Evolutionary conservation across 2,888 invertebrate genomes (phyloP), one percentile per base, ranked within the genome.

Genomic region (Drosophila pseudotakahashii): DNA sequence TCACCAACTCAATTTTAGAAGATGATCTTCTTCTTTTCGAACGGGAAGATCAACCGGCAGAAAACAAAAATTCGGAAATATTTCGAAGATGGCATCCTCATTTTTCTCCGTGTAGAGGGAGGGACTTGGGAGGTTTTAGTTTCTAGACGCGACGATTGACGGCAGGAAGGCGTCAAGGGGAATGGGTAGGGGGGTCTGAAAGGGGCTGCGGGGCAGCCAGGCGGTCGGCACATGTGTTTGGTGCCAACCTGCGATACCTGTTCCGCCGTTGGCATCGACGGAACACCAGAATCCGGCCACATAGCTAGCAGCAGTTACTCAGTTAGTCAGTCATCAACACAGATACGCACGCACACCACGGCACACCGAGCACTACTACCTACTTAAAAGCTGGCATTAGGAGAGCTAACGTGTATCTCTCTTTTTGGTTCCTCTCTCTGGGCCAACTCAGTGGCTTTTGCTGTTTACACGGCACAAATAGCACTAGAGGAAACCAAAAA

Each of bases 241-340:
- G 85, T 85, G 77, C 88, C 84, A 87, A 87, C 84, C 85, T 84
- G 84, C 85, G 84, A 84, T 87, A 84, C 84, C 84, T 84, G 84
- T 84, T 84, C 84, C 84, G 81, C 85, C 77, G 79, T 78, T 79
- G 81, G 81, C 81, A 53, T 71, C 62, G 69, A 36, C 63, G 45
- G 63, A 66, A 30, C 66, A 41, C 67, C 71, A 71, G 71, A 71
- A 71, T 71, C 71, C 71, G 71, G 71, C 71, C 71, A 66, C 66
- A 62, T 62, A 68, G 67, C 68, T 67, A 67, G 81, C 73, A 66
- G 64, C 81, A 86, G 82, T 81, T 84, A 81, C 75, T 81, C 78
- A 84, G 83, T 80, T 69, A 80, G 85, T 78, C 84, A 82, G 83
- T 83, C 86, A 79, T 86, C 82, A 86, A 86, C 82, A 78, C 76